Percentiles rank a stretch among this genome's conserved stretches.
These are phyloP conservation scores for Blera fallax DNA, from an alignment of 2,888 invertebrate species.

Conservation along the genomic window DNA sequence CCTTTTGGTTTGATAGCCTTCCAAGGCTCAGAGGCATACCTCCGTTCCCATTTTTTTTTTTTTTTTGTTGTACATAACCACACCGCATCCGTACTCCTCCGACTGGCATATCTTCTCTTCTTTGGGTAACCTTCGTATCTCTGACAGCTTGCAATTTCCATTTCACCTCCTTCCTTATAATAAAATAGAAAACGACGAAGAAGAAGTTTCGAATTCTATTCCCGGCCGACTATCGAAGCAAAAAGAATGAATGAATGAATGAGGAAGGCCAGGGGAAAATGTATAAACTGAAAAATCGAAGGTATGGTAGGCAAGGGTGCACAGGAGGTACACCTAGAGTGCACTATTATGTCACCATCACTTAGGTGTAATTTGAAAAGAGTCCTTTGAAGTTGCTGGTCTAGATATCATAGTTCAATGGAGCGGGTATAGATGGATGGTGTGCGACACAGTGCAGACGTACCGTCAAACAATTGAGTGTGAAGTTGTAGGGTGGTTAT, in stretches of 20 bases:
- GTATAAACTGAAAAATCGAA: slow-evolving; percentile 17
- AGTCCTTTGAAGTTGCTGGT: slow-evolving; percentile 33
- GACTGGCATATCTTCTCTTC: slow-evolving; percentile 60
- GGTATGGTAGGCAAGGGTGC: neutral
- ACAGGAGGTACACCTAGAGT: neutral
- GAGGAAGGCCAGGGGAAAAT: slow-evolving; percentile 10
- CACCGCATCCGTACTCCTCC: slow-evolving; percentile 15
- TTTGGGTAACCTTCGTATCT: slow-evolving; percentile 72
- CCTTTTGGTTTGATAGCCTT: slow-evolving; percentile 13
- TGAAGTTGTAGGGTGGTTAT: neutral
- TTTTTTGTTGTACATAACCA: slow-evolving; percentile 12
- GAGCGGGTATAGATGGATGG: slow-evolving; percentile 36
- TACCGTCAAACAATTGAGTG: slow-evolving; percentile 35
- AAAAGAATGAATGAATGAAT: slow-evolving; percentile 39
- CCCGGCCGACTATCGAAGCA: slow-evolving; percentile 23
- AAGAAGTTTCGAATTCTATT: slow-evolving; percentile 53
- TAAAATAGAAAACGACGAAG: slow-evolving; percentile 2
- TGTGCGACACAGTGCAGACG: neutral
- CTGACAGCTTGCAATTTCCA: slow-evolving; percentile 74
- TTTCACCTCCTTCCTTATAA: slow-evolving; percentile 42
- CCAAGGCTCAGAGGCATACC: slow-evolving; percentile 1
- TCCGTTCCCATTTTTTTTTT: neutral
- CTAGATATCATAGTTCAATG: slow-evolving; percentile 49
- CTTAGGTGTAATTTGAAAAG: slow-evolving; percentile 36
- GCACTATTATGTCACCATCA: slow-evolving; percentile 37